Percentiles rank a stretch among this genome's conserved stretches.
phyloP scores from a whole-genome alignment of 2,113 vertebrate genomes.

The Tragulus kanchil region DNA sequence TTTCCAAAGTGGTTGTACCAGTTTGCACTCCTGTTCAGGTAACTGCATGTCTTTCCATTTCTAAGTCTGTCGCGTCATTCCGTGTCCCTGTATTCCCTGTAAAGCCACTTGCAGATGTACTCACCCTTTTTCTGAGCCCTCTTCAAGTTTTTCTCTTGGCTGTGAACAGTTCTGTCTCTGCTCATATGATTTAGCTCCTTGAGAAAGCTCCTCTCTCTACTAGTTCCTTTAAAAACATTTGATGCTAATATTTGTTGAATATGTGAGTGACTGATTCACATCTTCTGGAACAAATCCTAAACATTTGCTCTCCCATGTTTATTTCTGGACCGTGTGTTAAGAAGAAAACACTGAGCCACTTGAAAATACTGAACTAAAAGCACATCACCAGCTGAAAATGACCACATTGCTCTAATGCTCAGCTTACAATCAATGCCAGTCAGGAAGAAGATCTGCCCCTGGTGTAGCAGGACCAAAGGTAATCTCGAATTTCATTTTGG shows the following conservation, averaged over 20 bases:
- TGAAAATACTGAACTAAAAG: slow-evolving; percentile 42
- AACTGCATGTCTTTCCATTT: neutral
- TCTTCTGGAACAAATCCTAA: slow-evolving; percentile 33
- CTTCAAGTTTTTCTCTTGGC: neutral
- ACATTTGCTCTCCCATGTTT: neutral
- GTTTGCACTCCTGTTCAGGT: neutral
- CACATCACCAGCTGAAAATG: neutral
- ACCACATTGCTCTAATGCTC: neutral
- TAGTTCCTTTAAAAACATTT: neutral
- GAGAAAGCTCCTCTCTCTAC: neutral
- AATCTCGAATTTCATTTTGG: neutral
- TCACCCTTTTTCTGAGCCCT: neutral
- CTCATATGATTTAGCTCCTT: neutral
- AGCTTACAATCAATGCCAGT: neutral
- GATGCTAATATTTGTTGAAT: neutral
- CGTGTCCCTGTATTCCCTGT: neutral
- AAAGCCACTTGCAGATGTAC: neutral
- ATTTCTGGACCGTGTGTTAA: slow-evolving; percentile 40
- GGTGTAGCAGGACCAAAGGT: neutral
- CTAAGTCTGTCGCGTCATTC: neutral
- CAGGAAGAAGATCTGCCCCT: neutral
- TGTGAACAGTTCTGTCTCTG: neutral
- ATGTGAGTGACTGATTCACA: neutral
- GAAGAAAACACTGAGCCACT: neutral
- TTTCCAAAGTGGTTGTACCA: neutral